Percentiles rank a stretch among this genome's conserved stretches.
phyloP scores from a whole-genome alignment of 2,113 vertebrate genomes.

The Phalacrocorax brasilianus region DNA sequence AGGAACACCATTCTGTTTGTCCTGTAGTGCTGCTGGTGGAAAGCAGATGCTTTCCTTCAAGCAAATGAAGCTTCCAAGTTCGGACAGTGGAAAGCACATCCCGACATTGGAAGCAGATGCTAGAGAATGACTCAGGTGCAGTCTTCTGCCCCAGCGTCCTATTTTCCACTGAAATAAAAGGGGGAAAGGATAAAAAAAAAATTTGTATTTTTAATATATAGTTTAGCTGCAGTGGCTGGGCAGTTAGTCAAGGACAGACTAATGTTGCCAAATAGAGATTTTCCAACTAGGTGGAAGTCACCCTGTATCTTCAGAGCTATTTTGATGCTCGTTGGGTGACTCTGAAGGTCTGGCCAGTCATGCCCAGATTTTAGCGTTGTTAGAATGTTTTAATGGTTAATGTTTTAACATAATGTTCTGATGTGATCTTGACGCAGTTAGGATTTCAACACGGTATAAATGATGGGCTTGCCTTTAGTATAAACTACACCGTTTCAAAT shows the following conservation, averaged over 20 bases:
- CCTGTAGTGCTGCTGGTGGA: background rate
- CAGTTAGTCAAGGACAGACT: background rate
- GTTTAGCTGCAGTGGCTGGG: background rate
- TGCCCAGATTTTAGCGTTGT: background rate
- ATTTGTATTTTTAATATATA: background rate
- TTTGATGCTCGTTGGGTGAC: background rate
- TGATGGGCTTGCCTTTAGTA: background rate
- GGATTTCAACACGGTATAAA: background rate
- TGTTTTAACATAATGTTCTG: background rate
- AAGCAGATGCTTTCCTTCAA: conserved; percentile 48
- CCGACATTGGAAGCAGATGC: background rate
- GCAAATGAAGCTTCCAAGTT: background rate
- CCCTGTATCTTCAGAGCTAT: background rate
- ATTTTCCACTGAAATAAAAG: background rate
- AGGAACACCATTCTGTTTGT: background rate
- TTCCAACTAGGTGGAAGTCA: background rate
- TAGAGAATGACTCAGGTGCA: conserved; percentile 19
- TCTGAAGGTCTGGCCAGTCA: background rate
- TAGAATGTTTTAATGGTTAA: background rate
- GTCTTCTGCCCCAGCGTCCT: background rate
- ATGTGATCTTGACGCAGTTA: background rate
- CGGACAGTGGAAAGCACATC: background rate
- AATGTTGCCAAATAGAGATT: conserved; percentile 20
- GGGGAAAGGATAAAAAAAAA: background rate
- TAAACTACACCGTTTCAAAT: background rate